Percentiles rank a stretch among this genome's conserved stretches.
phyloP scores from a whole-genome alignment of 2,113 vertebrate species.

The Mirza zaza region DNA sequence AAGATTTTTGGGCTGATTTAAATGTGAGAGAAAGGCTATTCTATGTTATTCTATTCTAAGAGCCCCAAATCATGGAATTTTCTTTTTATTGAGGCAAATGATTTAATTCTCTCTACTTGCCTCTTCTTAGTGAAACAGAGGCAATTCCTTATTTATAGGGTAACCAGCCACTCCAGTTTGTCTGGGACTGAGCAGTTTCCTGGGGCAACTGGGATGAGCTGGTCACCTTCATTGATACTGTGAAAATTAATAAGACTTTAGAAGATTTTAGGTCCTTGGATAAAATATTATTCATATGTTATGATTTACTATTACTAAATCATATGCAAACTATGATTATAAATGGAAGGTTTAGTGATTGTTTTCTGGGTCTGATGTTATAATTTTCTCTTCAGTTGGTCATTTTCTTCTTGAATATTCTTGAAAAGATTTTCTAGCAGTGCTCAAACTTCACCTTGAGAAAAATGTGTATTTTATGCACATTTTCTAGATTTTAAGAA shows the following conservation, averaged over 20 bases:
- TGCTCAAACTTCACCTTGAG: conserved; percentile 1
- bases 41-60: neutral
- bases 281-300: conserved; percentile 9
- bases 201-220: neutral
- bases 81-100: neutral
- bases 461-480: neutral
- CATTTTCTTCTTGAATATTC: neutral
- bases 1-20: neutral
- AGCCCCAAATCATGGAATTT: neutral
- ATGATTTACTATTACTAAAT: neutral
- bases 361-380: conserved; percentile 20
- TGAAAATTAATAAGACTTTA: conserved; percentile 9
- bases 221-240: neutral
- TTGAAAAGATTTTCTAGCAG: neutral
- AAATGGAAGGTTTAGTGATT: conserved; percentile 6
- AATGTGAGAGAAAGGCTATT: neutral
- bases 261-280: neutral
- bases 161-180: neutral
- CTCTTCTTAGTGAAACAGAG: neutral
- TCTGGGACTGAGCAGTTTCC: neutral
- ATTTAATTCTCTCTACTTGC: conserved; percentile 9
- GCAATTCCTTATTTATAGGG: neutral
- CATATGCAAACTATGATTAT: neutral
- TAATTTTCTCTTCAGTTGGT: neutral
- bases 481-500: conserved; percentile 11